Conservation (phyloP, 2,888 invertebrate species). For the Drosophila stalkeri region DNA sequence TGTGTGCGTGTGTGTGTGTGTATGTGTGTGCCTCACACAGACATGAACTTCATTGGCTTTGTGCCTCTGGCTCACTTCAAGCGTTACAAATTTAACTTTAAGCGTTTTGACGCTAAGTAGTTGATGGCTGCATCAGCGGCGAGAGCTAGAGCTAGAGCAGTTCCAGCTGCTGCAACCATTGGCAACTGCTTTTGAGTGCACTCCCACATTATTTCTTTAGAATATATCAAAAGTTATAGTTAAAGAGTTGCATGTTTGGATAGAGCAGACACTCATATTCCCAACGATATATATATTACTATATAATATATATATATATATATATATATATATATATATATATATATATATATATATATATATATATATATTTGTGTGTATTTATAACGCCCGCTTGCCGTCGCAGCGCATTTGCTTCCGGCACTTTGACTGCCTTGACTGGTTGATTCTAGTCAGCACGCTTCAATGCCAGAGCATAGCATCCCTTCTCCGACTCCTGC, state of each 20-base stretch:
- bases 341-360: constrained; percentile 17
- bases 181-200: constrained; percentile 71
- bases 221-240: constrained; percentile 80
- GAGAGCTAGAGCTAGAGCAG: constrained; percentile 1
- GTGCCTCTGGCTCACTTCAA: constrained; percentile 70
- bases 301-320: constrained; percentile 10
- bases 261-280: constrained; percentile 25
- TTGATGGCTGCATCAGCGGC: constrained; percentile 59
- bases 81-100: constrained; percentile 80
- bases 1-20: not conserved
- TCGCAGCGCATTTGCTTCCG: constrained; percentile 61
- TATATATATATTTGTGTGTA: constrained; percentile 8
- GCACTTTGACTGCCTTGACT: constrained; percentile 65
- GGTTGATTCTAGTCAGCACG: constrained; percentile 58
- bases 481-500: not conserved
- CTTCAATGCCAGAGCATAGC: constrained; percentile 33
- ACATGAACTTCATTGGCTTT: constrained; percentile 70
- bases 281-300: constrained; percentile 3
- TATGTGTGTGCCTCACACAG: not conserved
- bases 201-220: constrained; percentile 71
- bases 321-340: constrained; percentile 9
- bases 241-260: constrained; percentile 74
- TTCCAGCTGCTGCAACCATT: constrained; percentile 32
- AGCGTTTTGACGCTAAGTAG: constrained; percentile 79
- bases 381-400: constrained; percentile 32